Conservation (phyloP, 2,888 invertebrate genomes). For the Drosophila helvetica region DNA sequence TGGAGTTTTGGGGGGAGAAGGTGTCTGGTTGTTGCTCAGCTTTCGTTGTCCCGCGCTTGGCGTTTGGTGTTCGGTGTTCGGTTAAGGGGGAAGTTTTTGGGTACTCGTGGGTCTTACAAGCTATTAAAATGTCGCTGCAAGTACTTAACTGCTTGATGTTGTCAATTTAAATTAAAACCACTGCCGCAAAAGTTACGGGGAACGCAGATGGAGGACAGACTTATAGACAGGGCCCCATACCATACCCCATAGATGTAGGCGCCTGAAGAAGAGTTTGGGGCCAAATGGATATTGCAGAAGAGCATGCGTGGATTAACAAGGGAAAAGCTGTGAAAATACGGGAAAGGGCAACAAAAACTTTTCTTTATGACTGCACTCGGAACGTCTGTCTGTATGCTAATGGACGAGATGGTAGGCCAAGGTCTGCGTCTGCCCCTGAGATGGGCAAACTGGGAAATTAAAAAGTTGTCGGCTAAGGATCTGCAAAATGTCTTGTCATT, state of each 20-base stretch:
- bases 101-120: conserved; percentile 78
- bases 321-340: background rate
- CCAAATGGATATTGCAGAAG: conserved; percentile 70
- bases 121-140: conserved; percentile 81
- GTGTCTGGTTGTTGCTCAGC: conserved; percentile 30
- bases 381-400: conserved; percentile 54
- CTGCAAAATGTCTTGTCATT: conserved; percentile 42
- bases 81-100: conserved; percentile 46
- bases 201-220: conserved; percentile 45
- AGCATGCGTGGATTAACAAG: conserved; percentile 67
- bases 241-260: background rate
- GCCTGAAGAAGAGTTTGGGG: conserved; percentile 37
- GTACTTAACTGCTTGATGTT: conserved; percentile 81
- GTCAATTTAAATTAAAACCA: conserved; percentile 81
- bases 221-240: conserved; percentile 22
- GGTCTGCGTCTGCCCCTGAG: background rate
- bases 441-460: conserved; percentile 72
- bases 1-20: conserved; percentile 23
- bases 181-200: conserved; percentile 72
- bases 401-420: conserved; percentile 20
- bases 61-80: background rate
- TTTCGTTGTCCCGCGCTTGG: conserved; percentile 1
- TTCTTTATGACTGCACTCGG: conserved; percentile 67
- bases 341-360: conserved; percentile 41
- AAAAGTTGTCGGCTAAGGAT: conserved; percentile 48